These are phyloP conservation scores for Bucorvus abyssinicus DNA, from an alignment of 2,797 vertebrate species.

Conservation along the genomic window DNA sequence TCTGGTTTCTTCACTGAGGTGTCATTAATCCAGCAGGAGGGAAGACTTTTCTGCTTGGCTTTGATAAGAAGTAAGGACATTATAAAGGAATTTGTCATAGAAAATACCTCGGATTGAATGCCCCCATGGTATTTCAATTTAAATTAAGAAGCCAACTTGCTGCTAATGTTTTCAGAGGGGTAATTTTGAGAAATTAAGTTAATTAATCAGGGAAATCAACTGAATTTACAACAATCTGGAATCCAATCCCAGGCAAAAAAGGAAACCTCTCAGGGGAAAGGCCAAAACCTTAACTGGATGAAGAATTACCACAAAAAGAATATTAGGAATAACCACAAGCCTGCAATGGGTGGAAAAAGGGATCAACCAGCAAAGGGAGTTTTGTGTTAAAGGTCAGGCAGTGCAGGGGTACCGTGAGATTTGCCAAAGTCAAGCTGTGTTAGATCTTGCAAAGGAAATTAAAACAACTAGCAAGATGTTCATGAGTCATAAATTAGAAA, in stretches of 20 bases:
- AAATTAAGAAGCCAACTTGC: not conserved
- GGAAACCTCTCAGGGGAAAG: not conserved
- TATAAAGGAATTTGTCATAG: not conserved
- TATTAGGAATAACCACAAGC: constrained; percentile 4
- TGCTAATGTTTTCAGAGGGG: not conserved
- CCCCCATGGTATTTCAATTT: not conserved
- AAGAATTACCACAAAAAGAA: not conserved
- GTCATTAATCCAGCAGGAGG: not conserved
- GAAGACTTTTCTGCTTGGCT: not conserved
- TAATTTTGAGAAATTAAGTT: not conserved
- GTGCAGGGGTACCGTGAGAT: not conserved
- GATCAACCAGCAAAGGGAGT: not conserved
- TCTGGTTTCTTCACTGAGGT: not conserved
- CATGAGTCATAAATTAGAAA: not conserved
- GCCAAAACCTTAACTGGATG: not conserved
- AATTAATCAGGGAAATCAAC: not conserved
- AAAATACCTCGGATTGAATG: not conserved
- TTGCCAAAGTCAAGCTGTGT: not conserved
- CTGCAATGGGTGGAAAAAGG: not conserved
- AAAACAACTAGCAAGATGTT: not conserved
- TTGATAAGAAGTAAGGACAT: not conserved
- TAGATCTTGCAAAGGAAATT: not conserved
- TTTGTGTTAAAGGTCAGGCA: not conserved
- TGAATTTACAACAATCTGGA: not conserved
- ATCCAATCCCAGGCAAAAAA: not conserved